Base-by-base conservation (phyloP, 2,888 invertebrate species). In the Baronia brevicornis region DNA sequence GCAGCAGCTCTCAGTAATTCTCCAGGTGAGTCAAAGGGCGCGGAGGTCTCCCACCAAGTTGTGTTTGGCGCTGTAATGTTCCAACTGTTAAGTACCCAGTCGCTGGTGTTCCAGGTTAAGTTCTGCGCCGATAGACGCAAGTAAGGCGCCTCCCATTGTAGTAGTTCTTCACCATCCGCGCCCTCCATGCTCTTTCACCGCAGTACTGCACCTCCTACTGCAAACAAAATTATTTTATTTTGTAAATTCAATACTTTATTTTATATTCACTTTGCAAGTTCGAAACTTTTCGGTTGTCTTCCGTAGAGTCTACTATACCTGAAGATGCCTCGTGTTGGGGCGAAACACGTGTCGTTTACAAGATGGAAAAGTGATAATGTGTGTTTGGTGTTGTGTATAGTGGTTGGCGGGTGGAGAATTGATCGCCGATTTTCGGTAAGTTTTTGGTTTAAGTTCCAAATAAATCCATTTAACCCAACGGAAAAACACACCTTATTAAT, bases 1-100 rank as follows among this genome's bases (percentile, higher is more conserved):
- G 73, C 80, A 34, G 90, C 88, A 60, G 88, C 88, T 40, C 88
- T 86, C 39, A 89, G 70, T 51, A 90, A 78, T 38, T 85, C 84
- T 39, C 86, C 74, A 28, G 86, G 68, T 38, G 79, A 62, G 45
- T 85, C 84, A 56, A 78, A 78, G 63, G 80, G 74, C 70, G 70
- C 77, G 68, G 70, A 60, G 55, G 63, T 57, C 42, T 66, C 71
- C 74, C 70, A 71, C 73, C 72, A 73, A 43, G 77, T 75, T 47
- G 58, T 49, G 59, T 79, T 78, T 38, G 67, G 55, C 41, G 57
- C 54, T 24, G 74, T 72, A 48, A 53, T 56, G 47, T 79, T 80
- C 75, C 74, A 77, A 36, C 53, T 48, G 36, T 50, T 46, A 30
- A 66, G 59, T 34, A 60, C 59, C 74, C 72, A 73, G 40, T 66